Evolutionary conservation across 2,113 vertebrate species (phyloP).

Genomic region (Cyphomyrus discorhynchus): DNA sequence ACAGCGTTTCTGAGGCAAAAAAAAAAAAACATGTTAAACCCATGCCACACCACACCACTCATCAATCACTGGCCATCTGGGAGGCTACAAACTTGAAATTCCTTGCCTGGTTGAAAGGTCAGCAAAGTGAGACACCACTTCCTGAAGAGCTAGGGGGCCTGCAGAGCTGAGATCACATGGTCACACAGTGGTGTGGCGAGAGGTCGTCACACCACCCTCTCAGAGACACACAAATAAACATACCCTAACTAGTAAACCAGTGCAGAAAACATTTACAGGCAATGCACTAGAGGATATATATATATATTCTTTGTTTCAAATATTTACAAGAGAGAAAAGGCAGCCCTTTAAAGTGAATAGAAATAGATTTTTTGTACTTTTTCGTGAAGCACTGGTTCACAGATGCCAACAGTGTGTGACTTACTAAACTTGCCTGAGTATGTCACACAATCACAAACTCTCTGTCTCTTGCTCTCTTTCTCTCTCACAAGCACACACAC

Average conservation of each 20-base stretch:
- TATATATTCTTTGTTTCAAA: conserved; percentile 48
- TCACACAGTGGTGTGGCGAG: not conserved
- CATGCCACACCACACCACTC: not conserved
- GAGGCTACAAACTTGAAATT: conserved; percentile 8
- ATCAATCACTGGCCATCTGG: not conserved
- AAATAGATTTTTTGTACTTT: conserved; percentile 50
- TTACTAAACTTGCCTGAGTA: conserved; percentile 36
- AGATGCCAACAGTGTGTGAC: conserved; percentile 45
- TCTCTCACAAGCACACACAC: conserved; percentile 30
- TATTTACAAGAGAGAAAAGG: conserved; percentile 77
- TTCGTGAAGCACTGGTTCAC: conserved; percentile 62
- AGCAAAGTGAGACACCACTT: conserved; percentile 31
- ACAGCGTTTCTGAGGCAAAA: conserved; percentile 2
- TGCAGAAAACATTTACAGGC: conserved; percentile 66
- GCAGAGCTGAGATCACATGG: not conserved
- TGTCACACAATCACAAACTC: conserved; percentile 26
- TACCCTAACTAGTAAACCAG: conserved; percentile 39
- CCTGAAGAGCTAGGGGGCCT: conserved; percentile 28
- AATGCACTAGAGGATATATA: conserved; percentile 62
- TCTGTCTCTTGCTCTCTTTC: conserved; percentile 37
- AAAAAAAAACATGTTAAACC: not conserved
- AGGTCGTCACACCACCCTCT: conserved; percentile 13
- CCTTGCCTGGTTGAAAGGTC: conserved; percentile 33
- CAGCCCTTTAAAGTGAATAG: conserved; percentile 80
- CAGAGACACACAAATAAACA: conserved; percentile 13